Evolutionary conservation across 1,140 invertebrate species (phyloP), one percentile per base, ranked within the genome.

Genomic region (Macrosteles quadrilineatus): DNA sequence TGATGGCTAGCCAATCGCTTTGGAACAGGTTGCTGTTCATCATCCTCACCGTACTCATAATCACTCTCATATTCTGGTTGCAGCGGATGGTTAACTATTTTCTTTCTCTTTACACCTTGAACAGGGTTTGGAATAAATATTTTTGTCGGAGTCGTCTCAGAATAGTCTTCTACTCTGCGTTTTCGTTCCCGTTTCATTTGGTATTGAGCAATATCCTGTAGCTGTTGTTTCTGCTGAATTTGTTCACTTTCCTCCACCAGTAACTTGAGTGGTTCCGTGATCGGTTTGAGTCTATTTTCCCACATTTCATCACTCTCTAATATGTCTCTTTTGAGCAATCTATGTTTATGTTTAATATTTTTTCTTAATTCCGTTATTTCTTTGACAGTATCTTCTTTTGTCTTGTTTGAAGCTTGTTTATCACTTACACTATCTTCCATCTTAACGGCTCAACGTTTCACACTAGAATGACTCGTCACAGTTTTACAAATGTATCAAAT

Each of bases 331-430:
- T 67, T 57, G 23, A 74, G 36, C 17, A 55, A 43, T 36, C 62
- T 59, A 30, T 72, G 53, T 43, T 72, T 71, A 47, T 68, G 67
- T 17, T 67, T 45, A 9, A 72, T 30, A 9, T 65, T 65, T 43
- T 65, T 65, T 45, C 25, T 32, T 17, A 65, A 25, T 43, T 32
- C 25, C 0, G 21, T 19, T 21, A 65, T 4, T 30, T 65, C 23
- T 40, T 65, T 65, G 17, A 43, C 43, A 21, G 23, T 65, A n/a
- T 65, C 63, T 43, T 45, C 43, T 65, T 43, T 45, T 25, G 23
- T 65, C 17, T n/a, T 45, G 19, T 9, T 36, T 45, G 31, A n/a
- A n/a, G n/a, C n/a, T n/a, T n/a, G n/a, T n/a, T n/a, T n/a, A n/a
- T n/a, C n/a, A n/a, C n/a, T n/a, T n/a, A n/a, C n/a, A n/a, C n/a